phyloP scores from a whole-genome alignment of 2,797 vertebrate genomes.

The Acanthornis magna region DNA sequence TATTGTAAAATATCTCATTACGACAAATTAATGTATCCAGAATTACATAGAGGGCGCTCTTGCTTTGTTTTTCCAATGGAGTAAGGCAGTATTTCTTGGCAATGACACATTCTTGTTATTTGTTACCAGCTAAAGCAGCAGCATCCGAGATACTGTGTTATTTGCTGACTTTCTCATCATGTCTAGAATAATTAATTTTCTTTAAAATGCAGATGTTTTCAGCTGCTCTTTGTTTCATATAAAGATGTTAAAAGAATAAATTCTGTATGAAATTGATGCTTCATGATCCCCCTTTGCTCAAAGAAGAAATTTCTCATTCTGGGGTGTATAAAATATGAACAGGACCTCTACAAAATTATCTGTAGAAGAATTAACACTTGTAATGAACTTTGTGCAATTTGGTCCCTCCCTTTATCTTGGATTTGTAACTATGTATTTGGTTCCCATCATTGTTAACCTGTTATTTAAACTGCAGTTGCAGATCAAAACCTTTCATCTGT shows the following conservation, averaged over 20 bases:
- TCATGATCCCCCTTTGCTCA: background rate
- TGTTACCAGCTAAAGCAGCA: background rate
- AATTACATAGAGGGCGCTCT: conserved; percentile 66
- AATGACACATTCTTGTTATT: background rate
- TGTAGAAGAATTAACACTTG: background rate
- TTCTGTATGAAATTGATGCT: background rate
- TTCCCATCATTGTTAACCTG: conserved; percentile 58
- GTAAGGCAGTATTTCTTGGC: background rate
- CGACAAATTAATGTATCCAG: background rate
- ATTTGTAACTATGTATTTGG: background rate
- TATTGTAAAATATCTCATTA: background rate
- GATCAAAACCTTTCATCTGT: conserved; percentile 34
- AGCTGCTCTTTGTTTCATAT: background rate
- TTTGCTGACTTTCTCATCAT: background rate
- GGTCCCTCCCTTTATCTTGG: conserved; percentile 12
- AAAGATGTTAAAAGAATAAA: background rate
- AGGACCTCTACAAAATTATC: background rate
- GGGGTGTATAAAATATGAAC: background rate
- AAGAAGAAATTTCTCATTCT: background rate
- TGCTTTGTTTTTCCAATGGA: conserved; percentile 52
- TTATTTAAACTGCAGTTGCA: conserved; percentile 20
- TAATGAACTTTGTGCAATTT: background rate
- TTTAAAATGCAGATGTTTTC: background rate
- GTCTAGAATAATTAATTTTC: background rate
- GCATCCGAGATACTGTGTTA: background rate